Base-by-base conservation (phyloP, 2,113 vertebrate genomes). In the Malurus alboscapulatus region DNA sequence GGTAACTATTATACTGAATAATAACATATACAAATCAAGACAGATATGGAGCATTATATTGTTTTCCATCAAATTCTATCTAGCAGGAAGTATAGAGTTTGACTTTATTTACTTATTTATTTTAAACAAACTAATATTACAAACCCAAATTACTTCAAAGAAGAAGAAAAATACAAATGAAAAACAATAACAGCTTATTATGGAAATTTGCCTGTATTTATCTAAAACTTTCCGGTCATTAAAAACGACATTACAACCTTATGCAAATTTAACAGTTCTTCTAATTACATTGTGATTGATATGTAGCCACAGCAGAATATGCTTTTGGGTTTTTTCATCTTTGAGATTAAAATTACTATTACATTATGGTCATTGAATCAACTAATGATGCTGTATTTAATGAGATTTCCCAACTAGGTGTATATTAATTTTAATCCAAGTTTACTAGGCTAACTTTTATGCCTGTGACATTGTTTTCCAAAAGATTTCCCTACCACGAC, bases 161-260 rank as follows among this genome's bases (percentile, higher is more conserved):
- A 22, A 83, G 61, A 93, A 86, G 1, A 14, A 58, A 88, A 47
- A 59, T 19, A 55, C 15, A 73, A 53, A 80, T 44, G 57, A 3
- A 40, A 54, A 77, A 88, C 30, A 86, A 45, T 29, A 63, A 15
- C 26, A 80, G 8, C 22, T 91, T 44, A 53, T 74, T 62, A 78
- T 75, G 62, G 40, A 83, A 58, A 59, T 80, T 61, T 67, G 10
- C 63, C 48, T 88, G 22, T 30, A 62, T 65, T 87, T 88, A 58
- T 83, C 45, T 80, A 91, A 91, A 86, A 54, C 58, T 62, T 92
- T 40, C 53, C 74, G 61, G 51, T 21, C 94, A 62, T 93, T 84
- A 42, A 47, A 74, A 90, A 85, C 47, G 71, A 71, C 16, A 45
- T 53, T 67, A 7, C 51, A 73, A 87, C 51, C 17, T 84, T 90